Evolutionary conservation across 2,113 vertebrate genomes (phyloP), one percentile per base, ranked within the genome.

Genomic region (Chionis minor): DNA sequence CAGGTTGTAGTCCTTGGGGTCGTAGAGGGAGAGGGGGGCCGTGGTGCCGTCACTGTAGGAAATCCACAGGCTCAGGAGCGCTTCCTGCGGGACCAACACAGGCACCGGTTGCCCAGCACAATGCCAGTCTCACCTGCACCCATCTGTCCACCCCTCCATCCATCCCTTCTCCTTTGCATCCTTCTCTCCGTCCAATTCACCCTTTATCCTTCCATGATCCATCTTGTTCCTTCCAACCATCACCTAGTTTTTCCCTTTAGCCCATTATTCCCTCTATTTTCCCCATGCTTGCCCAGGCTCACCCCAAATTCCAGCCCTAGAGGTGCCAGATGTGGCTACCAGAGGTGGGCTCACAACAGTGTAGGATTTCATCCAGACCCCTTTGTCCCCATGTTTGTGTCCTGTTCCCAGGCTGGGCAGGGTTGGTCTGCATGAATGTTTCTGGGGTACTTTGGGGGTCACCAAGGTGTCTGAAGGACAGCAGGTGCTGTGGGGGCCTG

Each of bases 41-140:
- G 99, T 99, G 62, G 99, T 99, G 97, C 99, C 99, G 8, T 99
- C 99, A 7, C 99, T 99, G 98, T 99, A 99, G 88, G 99, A 99
- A 95, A 99, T 98, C 99, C 99, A 99, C 79, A 99, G 97, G 54
- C 99, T 99, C 95, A 99, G 97, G 80, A 99, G 98, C 87, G 98
- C 99, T 98, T 99, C 99, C 99, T 99, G 97, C 14, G 3, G 82
- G 86, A 95, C 65, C 94, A 95, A 92, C 73, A 96, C 55, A 95
- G 45, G 73, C 88, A 83, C 69, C 30, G 6, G 93, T 94, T 86
- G 94, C 88, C 96, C 84, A 83, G 92, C 67, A 97, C n/a, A 18
- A 91, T 67, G 82, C 87, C 89, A 91, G 90, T 79, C 83, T 81
- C 92, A 70, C 52, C 77, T 54, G 30, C 58, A 19, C 51, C 65